Evolutionary conservation across 2,888 invertebrate genomes (phyloP).

Genomic region (Polyommatus icarus): DNA sequence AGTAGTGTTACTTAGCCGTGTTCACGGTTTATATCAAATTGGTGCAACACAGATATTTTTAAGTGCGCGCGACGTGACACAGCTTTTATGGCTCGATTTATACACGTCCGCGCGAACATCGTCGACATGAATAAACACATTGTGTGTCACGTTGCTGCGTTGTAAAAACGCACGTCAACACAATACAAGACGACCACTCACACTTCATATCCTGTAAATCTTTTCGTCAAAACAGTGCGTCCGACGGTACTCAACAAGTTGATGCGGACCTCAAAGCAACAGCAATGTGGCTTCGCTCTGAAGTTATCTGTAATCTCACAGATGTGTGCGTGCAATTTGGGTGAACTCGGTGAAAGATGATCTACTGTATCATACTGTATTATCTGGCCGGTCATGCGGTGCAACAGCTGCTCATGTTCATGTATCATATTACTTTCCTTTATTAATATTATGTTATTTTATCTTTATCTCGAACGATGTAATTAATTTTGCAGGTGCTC

Average conservation of each 20-base stretch:
- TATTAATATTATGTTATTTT: conserved; percentile 16
- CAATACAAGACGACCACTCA: background rate
- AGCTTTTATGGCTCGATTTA: too few species aligned
- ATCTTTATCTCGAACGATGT: background rate
- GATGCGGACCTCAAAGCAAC: background rate
- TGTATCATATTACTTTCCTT: conserved; percentile 18
- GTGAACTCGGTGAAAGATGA: background rate
- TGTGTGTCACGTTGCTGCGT: background rate
- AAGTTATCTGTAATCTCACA: background rate
- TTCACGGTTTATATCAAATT: too few species aligned
- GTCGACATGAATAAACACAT: too few species aligned
- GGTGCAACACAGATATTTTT: too few species aligned
- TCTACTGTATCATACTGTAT: background rate
- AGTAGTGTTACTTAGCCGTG: background rate
- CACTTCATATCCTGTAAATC: too few species aligned
- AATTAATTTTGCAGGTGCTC: background rate
- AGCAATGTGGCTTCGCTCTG: conserved; percentile 1
- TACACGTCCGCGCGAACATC: too few species aligned
- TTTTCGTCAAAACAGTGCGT: too few species aligned
- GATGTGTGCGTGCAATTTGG: background rate
- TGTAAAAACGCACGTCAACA: background rate
- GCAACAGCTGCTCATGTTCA: background rate
- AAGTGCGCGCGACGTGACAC: too few species aligned
- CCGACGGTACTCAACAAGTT: too few species aligned
- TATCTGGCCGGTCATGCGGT: background rate